Evolutionary conservation across 2,888 invertebrate species (phyloP), one percentile per base, ranked within the genome.

Genomic region (Scaptomyza flava): DNA sequence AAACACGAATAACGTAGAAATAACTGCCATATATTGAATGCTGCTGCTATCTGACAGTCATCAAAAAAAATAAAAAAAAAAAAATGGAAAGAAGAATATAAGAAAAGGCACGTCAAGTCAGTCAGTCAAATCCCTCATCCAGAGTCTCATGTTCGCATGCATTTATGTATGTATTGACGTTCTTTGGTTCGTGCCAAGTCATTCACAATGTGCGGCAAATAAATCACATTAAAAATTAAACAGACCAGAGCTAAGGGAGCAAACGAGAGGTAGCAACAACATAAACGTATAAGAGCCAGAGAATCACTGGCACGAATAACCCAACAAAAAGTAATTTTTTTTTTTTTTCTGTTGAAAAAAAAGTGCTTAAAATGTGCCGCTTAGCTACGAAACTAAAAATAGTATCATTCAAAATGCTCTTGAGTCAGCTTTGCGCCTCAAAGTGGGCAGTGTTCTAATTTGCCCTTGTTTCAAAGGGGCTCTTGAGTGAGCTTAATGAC

Each of bases 141-240:
- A 68, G 52, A 11, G 34, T 14, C 36, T n/a, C 14, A 8, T n/a
- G 33, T 6, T n/a, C 6, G 38, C 27, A 23, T 4, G 23, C 50
- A 27, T 9, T 33, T 8, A 11, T 31, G 12, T 9, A 8, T 48
- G 12, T 27, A 23, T 45, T 45, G 14, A 38, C 11, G 27, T 54
- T 42, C 23, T 17, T 38, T 47, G 31, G 43, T 77, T 77, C 74
- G 76, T 69, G 74, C 59, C 20, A 47, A 59, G 76, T 78, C 74
- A 73, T 59, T 73, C 59, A 59, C 57, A 73, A 70, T 62, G 70
- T 66, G 63, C 70, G 65, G 52, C 67, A 81, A 59, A 82, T 87
- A 82, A 82, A 82, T 82, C 87, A 82, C 85, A 82, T 82, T 82
- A 82, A 82, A 82, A 81, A 87, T 87, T 85, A 73, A 87, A 79